A percentile compares a stretch with the other conserved stretches of the same genome.
Conservation (phyloP, 2,113 vertebrate species). For the Brachypteracias leptosomus region DNA sequence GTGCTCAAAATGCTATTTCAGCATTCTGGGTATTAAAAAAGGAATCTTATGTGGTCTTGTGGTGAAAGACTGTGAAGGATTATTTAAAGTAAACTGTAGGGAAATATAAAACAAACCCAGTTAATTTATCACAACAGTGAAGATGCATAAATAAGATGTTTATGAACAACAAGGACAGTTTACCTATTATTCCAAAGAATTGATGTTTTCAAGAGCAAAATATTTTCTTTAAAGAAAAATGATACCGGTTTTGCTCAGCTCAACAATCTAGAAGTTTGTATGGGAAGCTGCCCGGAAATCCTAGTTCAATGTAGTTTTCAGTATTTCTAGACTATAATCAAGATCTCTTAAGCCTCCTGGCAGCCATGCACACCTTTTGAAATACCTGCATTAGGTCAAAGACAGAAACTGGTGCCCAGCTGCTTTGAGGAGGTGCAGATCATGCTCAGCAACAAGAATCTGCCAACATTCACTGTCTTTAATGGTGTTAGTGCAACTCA, state of each 20-base stretch:
- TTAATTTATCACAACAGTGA: constrained; percentile 81
- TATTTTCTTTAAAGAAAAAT: constrained; percentile 72
- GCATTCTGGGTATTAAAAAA: constrained; percentile 82
- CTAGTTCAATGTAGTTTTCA: neutral
- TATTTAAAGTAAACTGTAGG: constrained; percentile 82
- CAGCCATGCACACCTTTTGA: neutral
- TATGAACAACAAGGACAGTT: constrained; percentile 77
- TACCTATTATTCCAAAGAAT: constrained; percentile 73
- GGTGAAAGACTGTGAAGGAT: constrained; percentile 80
- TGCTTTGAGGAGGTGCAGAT: neutral
- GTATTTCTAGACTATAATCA: constrained; percentile 16
- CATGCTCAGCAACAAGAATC: neutral
- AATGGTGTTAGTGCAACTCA: neutral
- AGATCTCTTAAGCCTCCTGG: neutral
- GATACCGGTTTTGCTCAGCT: constrained; percentile 10
- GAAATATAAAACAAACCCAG: constrained; percentile 81
- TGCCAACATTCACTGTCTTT: neutral
- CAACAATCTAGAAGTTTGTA: neutral
- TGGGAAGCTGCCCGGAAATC: constrained; percentile 13
- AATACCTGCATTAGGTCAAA: neutral
- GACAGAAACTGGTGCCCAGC: neutral
- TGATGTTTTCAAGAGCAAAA: constrained; percentile 59
- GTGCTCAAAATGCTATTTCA: constrained; percentile 81
- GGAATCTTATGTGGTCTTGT: constrained; percentile 79
- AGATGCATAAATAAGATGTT: constrained; percentile 81